Base-by-base conservation (phyloP, 2,797 vertebrate species). In the Acestrorhynchus altus region DNA sequence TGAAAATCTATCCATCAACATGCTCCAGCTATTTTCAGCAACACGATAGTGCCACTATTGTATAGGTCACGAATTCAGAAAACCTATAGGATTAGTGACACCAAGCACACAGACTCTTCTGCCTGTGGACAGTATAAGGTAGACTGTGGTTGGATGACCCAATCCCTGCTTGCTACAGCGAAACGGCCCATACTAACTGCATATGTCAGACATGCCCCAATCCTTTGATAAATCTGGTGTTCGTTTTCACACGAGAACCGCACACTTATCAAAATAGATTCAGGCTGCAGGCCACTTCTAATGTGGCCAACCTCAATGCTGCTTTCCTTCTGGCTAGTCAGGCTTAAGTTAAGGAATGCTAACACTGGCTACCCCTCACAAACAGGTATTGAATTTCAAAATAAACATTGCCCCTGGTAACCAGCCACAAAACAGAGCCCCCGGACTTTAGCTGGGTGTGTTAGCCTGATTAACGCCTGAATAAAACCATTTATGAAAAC, bases 361-460 rank as follows among this genome's bases (percentile, higher is more conserved):
- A 52, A 69, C 66, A 69, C 66, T 69, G 66, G 47, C 47, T 69
- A 69, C 16, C 66, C 52, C 66, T 69, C 66, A 69, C 47, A 69
- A 69, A 46, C 66, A 69, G 66, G 66, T 69, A 69, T 69, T 69
- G 47, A 52, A 39, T 69, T 69, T 69, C 66, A 69, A 69, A 69
- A 69, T 69, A 69, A 69, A 69, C 66, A 52, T 15, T 69, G 66
- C 66, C 49, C 66, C 66, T 69, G 66, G 66, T 69, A 69, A 69
- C 66, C 66, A 69, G 47, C 47, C 66, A 54, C 47, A 52, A 69
- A 69, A 54, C 66, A 39, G 26, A 22, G 47, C 47, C 66, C 39
- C 28, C 28, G 12, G n/a, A n/a, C 66, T 18, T 20, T 28, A 39
- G 47, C 49, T n/a, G 24, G 49, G 44, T n/a, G 22, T 4, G 16